Evolutionary conservation across 1,140 invertebrate species (phyloP), one percentile per base, ranked within the genome.

Genomic region (Atopsyche davidsoni): DNA sequence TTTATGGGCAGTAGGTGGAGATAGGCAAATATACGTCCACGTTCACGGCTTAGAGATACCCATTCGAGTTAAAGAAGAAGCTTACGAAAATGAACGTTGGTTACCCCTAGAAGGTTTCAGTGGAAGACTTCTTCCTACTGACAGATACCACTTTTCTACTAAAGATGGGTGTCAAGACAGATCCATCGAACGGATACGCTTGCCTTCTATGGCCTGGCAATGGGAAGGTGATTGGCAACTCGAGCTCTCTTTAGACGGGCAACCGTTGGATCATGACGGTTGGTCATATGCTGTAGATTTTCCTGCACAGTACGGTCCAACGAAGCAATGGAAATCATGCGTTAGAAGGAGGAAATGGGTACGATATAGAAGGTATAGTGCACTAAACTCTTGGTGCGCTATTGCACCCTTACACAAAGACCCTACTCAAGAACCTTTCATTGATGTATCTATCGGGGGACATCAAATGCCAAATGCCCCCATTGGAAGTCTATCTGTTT

Each of bases 251-350:
- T 73, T 95, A 36, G 83, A 93, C 69, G 91, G 90, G 3, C 83
- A 92, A 61, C 85, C 86, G 2, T 71, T 94, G 39, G 86, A 87
- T 66, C 83, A 88, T 68, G 89, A 93, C 79, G 91, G 91, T 28
- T 96, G 92, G 92, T 93, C 86, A 22, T 96, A 96, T 76, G 89
- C 92, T 18, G 75, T 93, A 36, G 92, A 96, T 72, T 96, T 96
- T 71, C 90, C 88, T 39, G 79, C 86, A 16, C 82, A 81, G n/a
- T 96, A 86, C 72, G 78, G 80, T 24, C 74, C 83, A 1, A 81
- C 84, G 49, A 92, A 91, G 62, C 82, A 86, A 46, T 95, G 90
- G 89, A 90, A 89, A 59, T 93, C 90, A 10, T 91, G 86, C 75
- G 92, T 96, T 1, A 78, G 92, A 48, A 76, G 91, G 59, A 77